A percentile compares a stretch with the other conserved stretches of the same genome.
These are phyloP conservation scores for Tiliacea aurago DNA, from an alignment of 2,888 invertebrate genomes.

Conservation along the genomic window DNA sequence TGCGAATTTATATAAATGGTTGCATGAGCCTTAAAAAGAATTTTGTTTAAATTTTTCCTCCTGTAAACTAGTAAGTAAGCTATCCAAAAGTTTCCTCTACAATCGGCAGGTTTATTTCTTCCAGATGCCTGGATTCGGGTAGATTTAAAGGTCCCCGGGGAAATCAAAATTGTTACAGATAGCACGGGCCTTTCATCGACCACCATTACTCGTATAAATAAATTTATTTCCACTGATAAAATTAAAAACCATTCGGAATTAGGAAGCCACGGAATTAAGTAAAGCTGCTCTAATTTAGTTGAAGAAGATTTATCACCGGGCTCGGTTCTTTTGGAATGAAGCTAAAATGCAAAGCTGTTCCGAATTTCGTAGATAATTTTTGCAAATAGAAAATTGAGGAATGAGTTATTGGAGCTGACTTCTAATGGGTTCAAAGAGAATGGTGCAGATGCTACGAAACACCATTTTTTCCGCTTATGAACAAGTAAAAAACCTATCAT, in stretches of 20 bases:
- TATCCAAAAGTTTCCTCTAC: conserved; percentile 24
- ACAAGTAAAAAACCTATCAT: neutral
- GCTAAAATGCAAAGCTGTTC: conserved; percentile 27
- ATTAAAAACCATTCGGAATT: conserved; percentile 56
- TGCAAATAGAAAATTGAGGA: conserved; percentile 15
- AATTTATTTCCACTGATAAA: conserved; percentile 45
- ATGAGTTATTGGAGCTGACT: conserved; percentile 25
- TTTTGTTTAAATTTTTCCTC: conserved; percentile 1
- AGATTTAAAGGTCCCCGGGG: conserved; percentile 54
- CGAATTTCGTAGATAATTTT: conserved; percentile 28
- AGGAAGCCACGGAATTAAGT: conserved; percentile 43
- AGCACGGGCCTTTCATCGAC: conserved; percentile 41
- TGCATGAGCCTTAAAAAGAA: neutral
- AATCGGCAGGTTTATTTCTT: conserved; percentile 61
- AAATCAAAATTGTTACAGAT: conserved; percentile 58
- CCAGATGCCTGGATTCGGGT: conserved; percentile 49
- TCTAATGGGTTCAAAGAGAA: conserved; percentile 7
- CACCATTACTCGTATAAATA: conserved; percentile 45
- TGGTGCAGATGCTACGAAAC: conserved; percentile 3
- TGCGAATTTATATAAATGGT: no score
- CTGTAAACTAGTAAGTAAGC: conserved; percentile 17
- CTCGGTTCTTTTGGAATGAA: conserved; percentile 32
- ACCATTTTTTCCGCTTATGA: neutral
- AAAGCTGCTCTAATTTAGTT: conserved; percentile 46
- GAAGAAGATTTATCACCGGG: conserved; percentile 54